Conservation (phyloP, 2,888 invertebrate genomes). For the Eustalomyia histrio region DNA sequence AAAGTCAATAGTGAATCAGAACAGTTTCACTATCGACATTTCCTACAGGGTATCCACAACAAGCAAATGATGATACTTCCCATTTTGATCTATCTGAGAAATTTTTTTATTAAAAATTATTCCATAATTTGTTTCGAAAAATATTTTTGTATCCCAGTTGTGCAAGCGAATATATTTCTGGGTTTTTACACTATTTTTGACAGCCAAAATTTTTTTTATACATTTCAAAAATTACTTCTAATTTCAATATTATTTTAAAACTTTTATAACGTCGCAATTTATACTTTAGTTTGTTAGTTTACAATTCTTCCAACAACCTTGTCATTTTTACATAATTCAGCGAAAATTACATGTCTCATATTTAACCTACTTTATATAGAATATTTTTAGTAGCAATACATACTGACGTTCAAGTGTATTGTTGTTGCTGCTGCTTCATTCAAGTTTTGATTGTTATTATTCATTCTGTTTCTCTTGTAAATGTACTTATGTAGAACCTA, state of each 20-base stretch:
- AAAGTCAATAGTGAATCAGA: no score
- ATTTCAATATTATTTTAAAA: background rate
- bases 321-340: conserved; percentile 16
- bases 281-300: background rate
- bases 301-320: conserved; percentile 4
- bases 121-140: no score
- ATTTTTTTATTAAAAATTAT: no score
- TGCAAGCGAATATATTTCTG: no score
- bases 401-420: background rate
- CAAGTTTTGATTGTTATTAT: conserved; percentile 32
- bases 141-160: no score
- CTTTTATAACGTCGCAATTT: background rate
- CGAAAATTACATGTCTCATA: conserved; percentile 19
- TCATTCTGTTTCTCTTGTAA: conserved; percentile 5
- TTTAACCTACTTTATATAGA: conserved; percentile 29
- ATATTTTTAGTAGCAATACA: background rate
- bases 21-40: no score
- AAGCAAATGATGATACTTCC: no score
- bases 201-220: background rate
- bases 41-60: no score
- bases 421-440: conserved; percentile 3
- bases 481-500: background rate
- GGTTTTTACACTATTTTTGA: no score
- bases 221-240: background rate
- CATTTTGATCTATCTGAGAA: no score